These are phyloP conservation scores for Crax fasciolata DNA, from an alignment of 2,797 vertebrate species.

Conservation along the genomic window DNA sequence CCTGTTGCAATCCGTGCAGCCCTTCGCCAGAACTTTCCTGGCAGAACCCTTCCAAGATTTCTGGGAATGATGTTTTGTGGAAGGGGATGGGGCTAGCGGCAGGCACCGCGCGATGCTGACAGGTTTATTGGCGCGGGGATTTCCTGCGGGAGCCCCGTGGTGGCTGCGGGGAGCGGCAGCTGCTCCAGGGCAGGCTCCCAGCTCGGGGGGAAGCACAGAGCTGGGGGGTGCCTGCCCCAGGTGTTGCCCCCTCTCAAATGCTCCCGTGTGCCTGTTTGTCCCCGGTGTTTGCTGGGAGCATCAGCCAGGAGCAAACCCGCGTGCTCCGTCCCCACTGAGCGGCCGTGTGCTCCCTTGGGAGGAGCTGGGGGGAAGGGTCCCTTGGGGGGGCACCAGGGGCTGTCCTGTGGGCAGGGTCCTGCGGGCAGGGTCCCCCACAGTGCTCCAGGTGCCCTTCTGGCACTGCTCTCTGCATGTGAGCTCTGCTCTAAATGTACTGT, in stretches of 20 bases:
- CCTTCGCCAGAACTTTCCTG: conserved; percentile 7
- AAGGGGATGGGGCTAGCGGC: background rate
- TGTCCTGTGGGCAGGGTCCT: background rate
- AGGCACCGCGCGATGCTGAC: rapidly evolving
- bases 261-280: background rate
- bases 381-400: no score
- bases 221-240: background rate
- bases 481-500: background rate
- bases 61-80: conserved; percentile 27
- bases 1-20: conserved; percentile 27
- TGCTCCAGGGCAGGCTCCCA: background rate
- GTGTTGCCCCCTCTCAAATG: no score
- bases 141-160: background rate
- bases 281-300: background rate
- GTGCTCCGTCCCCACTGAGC: background rate
- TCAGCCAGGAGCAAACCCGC: background rate
- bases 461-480: background rate
- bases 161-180: background rate
- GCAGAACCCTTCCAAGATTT: conserved; percentile 1
- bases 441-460: background rate
- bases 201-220: background rate
- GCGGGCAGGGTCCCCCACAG: background rate
- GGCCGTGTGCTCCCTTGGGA: background rate
- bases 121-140: background rate
- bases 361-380: background rate